These are phyloP conservation scores for Hylomyscus alleni DNA, from an alignment of 2,797 vertebrate genomes.

Conservation along the genomic window DNA sequence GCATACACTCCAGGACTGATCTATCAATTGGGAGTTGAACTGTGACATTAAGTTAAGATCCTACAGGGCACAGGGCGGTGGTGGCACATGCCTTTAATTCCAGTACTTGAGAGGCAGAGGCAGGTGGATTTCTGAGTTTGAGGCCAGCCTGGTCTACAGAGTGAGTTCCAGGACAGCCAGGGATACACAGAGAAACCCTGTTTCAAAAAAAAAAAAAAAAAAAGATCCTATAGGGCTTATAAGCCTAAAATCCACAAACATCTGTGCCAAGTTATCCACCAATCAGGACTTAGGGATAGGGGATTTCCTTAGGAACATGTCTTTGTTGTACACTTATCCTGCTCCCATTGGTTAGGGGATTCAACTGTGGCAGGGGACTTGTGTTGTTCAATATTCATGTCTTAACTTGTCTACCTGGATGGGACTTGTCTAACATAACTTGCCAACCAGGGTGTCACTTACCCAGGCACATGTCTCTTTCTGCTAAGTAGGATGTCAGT, in stretches of 20 bases:
- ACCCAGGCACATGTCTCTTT: background rate
- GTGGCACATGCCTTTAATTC: too few species aligned
- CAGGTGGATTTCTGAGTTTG: too few species aligned
- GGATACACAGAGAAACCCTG: too few species aligned
- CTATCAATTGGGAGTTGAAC: background rate
- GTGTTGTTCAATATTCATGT: background rate
- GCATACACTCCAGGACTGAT: background rate
- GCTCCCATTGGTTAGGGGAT: background rate
- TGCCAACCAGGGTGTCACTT: background rate
- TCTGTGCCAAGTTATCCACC: background rate
- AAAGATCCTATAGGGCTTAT: background rate
- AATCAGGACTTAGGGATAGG: background rate
- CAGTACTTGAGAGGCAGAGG: too few species aligned
- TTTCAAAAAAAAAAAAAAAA: too few species aligned
- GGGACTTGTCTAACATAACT: too few species aligned
- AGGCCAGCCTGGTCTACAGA: too few species aligned
- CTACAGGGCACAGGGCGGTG: too few species aligned
- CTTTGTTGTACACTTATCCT: background rate
- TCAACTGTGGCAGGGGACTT: background rate
- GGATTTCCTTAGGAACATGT: background rate
- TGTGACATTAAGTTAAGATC: background rate
- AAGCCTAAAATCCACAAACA: background rate
- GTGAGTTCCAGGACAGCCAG: too few species aligned
- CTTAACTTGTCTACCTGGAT: background rate
- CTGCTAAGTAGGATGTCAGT: background rate